Conservation (phyloP, 2,113 vertebrate genomes). For the Orycteropus afer region DNA sequence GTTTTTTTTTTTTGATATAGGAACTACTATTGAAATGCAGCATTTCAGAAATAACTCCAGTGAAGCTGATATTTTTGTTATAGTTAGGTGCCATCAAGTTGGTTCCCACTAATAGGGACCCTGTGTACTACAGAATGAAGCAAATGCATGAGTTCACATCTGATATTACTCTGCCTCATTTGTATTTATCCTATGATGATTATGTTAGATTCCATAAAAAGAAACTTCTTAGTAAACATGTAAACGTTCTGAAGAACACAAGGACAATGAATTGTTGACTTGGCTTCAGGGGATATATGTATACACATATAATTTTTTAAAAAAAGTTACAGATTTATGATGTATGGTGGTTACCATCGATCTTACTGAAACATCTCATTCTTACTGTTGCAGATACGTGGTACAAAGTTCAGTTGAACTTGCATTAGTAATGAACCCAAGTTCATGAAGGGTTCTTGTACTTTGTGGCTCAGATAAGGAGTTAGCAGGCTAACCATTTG, state of each 20-base stretch:
- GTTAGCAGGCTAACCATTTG: not conserved
- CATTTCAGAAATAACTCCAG: constrained; percentile 21
- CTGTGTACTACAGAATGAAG: too few species aligned
- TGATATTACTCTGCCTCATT: not conserved
- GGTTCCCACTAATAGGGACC: too few species aligned
- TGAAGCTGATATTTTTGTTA: too few species aligned
- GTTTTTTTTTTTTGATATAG: too few species aligned
- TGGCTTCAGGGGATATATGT: not conserved
- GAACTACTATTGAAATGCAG: not conserved
- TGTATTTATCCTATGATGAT: not conserved
- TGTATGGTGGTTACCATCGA: not conserved
- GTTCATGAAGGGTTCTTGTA: not conserved
- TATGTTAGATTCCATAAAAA: constrained; percentile 27
- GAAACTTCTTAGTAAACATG: not conserved
- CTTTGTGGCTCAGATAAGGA: not conserved
- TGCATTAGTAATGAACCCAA: not conserved
- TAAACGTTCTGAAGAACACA: not conserved
- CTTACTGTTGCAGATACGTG: constrained; percentile 5
- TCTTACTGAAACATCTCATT: constrained; percentile 22
- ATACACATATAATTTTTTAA: not conserved
- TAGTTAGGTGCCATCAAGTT: too few species aligned
- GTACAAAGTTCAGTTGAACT: not conserved
- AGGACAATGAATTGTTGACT: not conserved
- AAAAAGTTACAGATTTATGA: constrained; percentile 3
- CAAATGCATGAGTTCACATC: too few species aligned